Evolutionary conservation across 2,113 vertebrate genomes (phyloP).

Genomic region (Illadopsis cleaveri): DNA sequence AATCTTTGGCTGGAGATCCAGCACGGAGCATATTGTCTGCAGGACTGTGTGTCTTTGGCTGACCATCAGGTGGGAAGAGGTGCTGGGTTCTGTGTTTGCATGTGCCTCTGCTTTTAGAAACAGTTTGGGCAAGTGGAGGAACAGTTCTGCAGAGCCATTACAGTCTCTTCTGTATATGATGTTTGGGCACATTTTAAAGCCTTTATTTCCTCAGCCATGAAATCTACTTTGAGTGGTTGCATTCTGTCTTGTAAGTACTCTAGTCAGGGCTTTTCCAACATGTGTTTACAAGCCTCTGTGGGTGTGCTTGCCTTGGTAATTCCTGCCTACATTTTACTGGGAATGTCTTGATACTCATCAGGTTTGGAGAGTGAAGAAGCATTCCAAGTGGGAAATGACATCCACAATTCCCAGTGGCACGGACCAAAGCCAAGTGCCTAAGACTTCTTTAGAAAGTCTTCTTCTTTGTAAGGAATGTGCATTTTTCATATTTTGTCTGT

Average conservation of each 20-base stretch:
- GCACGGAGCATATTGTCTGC: not conserved
- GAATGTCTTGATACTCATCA: slow-evolving; percentile 21
- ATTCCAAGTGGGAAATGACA: not conserved
- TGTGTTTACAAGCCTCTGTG: slow-evolving; percentile 67
- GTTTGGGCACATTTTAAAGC: not conserved
- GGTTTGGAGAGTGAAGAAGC: not conserved
- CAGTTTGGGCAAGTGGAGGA: not conserved
- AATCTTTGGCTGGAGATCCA: not conserved
- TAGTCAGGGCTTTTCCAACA: slow-evolving; percentile 63
- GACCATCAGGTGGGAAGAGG: not conserved
- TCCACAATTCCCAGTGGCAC: not conserved
- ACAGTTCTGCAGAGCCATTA: slow-evolving; percentile 37
- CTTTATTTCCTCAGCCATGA: slow-evolving; percentile 25
- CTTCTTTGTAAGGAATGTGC: not conserved
- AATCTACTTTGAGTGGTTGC: slow-evolving; percentile 20
- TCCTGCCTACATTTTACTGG: slow-evolving; percentile 34
- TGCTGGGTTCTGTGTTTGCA: not conserved
- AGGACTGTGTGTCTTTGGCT: not conserved
- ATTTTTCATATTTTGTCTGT: not conserved
- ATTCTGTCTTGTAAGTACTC: slow-evolving; percentile 56
- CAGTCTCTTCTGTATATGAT: not conserved
- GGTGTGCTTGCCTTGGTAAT: slow-evolving; percentile 36
- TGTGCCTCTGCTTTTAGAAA: slow-evolving; percentile 26
- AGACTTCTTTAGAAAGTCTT: not conserved
- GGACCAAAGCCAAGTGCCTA: not conserved